These are phyloP conservation scores for Bryconaethiops microstoma DNA, from an alignment of 2,797 vertebrate species.

Conservation along the genomic window DNA sequence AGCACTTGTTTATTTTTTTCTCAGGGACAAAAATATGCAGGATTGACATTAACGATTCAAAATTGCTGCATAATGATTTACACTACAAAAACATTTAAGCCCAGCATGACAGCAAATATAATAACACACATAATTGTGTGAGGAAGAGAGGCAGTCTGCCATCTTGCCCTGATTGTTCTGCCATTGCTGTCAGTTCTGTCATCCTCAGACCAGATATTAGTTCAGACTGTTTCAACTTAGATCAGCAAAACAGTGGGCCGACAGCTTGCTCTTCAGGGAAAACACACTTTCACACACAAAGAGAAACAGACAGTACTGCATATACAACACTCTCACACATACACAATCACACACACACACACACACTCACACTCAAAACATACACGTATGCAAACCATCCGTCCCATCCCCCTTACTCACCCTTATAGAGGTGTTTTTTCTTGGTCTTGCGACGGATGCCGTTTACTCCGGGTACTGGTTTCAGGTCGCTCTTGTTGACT, in stretches of 20 bases:
- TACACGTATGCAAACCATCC: constrained; percentile 1
- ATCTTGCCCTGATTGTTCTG: background rate
- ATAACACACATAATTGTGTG: constrained; percentile 29
- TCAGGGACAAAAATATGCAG: too few relatives aligned
- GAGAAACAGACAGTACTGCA: background rate
- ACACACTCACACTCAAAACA: background rate
- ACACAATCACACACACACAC: constrained; percentile 49
- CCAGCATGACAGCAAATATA: too few relatives aligned
- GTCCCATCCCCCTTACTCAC: constrained; percentile 66
- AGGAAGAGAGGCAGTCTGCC: constrained; percentile 25
- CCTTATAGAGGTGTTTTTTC: constrained; percentile 93
- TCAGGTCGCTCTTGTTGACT: constrained; percentile 94
- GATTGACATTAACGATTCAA: too few relatives aligned
- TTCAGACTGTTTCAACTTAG: constrained; percentile 31
- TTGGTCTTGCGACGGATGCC: constrained; percentile 96
- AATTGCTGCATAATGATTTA: too few relatives aligned
- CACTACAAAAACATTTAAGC: too few relatives aligned
- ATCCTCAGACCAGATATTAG: constrained; percentile 5
- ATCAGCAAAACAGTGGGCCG: constrained; percentile 46
- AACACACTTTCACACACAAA: constrained; percentile 54
- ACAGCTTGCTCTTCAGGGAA: constrained; percentile 58
- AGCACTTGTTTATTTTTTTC: too few relatives aligned
- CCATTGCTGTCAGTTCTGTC: background rate
- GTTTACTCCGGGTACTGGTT: constrained; percentile 89
- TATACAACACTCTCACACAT: constrained; percentile 46